Conservation (phyloP, 2,113 vertebrate species). For the Tinamus guttatus region DNA sequence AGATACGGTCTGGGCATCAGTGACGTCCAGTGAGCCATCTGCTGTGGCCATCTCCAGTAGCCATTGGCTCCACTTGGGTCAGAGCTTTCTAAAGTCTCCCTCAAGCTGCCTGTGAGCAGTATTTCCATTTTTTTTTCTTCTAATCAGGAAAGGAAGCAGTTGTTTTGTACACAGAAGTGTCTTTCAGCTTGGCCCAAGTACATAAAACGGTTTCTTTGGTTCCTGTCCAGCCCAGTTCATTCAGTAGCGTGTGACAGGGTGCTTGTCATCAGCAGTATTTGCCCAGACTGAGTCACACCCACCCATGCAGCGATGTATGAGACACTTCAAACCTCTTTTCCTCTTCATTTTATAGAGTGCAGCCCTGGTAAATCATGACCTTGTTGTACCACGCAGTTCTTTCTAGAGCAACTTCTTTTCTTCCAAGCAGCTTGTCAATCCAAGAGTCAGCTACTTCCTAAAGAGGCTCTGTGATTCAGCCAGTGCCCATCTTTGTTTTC, state of each 20-base stretch:
- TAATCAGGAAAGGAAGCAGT: conserved; percentile 8
- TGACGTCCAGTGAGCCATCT: neutral
- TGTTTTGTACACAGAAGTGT: conserved; percentile 28
- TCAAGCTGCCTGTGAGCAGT: neutral
- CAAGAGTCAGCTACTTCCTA: neutral
- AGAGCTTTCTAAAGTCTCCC: neutral
- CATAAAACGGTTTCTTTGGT: conserved; percentile 31
- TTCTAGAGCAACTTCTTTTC: neutral
- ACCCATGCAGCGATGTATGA: neutral
- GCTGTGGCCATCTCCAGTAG: neutral
- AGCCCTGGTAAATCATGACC: neutral
- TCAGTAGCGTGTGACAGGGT: conserved; percentile 41
- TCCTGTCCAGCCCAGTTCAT: conserved; percentile 39
- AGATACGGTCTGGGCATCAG: neutral
- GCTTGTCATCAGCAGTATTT: conserved; percentile 33
- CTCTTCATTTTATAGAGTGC: conserved; percentile 18
- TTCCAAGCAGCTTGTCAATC: neutral
- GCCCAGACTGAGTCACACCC: conserved; percentile 29
- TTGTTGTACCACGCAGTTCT: neutral
- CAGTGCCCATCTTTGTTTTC: neutral
- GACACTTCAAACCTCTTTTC: neutral
- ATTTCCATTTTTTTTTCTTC: neutral
- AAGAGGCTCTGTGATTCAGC: conserved; percentile 8
- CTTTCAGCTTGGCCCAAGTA: conserved; percentile 23
- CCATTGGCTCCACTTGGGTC: neutral